phyloP scores from a whole-genome alignment of 2,797 vertebrate genomes.

The Falco concolor region DNA sequence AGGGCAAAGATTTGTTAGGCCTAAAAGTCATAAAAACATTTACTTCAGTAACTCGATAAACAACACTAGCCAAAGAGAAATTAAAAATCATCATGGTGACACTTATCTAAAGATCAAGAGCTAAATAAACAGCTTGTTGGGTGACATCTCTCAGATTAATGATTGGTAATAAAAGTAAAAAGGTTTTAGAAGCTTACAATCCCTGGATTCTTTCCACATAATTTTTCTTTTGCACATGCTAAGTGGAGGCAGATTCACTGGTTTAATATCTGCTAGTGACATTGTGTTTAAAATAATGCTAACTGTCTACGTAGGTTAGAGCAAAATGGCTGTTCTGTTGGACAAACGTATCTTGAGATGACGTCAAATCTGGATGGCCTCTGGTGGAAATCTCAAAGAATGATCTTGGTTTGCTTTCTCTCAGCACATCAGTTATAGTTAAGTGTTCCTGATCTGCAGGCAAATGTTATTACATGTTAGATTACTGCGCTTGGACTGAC shows the following conservation, averaged over 20 bases:
- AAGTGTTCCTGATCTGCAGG: not conserved
- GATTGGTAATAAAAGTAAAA: conserved; percentile 6
- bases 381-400: not conserved
- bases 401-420: not conserved
- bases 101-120: not conserved
- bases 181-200: not conserved
- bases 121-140: conserved; percentile 5
- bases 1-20: not conserved
- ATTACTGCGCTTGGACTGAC: not conserved
- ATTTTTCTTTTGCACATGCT: not conserved
- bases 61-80: not conserved
- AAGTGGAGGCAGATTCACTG: not conserved
- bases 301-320: not conserved
- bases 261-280: not conserved
- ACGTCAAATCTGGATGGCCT: not conserved
- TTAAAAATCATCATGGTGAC: not conserved
- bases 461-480: not conserved
- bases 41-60: not conserved
- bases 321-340: not conserved
- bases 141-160: conserved; percentile 3
- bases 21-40: not conserved
- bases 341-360: not conserved
- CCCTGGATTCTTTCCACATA: not conserved
- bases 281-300: not conserved
- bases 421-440: not conserved